Evolutionary conservation across 2,888 invertebrate genomes (phyloP).

Genomic region (Malthinus seriepunctatus): DNA sequence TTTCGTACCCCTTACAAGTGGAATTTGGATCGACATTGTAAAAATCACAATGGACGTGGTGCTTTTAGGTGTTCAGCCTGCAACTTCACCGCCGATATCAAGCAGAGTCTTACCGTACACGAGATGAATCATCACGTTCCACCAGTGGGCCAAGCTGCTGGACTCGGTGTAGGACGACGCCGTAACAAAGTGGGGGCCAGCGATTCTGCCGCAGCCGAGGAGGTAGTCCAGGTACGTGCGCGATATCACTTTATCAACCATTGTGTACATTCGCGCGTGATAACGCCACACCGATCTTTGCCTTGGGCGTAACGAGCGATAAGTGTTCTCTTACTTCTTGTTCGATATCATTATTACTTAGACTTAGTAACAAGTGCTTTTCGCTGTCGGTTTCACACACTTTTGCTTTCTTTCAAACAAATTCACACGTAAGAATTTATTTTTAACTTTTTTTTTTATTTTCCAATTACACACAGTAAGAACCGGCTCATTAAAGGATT

Average conservation of each 20-base stretch:
- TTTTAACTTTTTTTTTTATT: neutral
- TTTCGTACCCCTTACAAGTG: slow-evolving; percentile 91
- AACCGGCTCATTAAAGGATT: neutral
- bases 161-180: slow-evolving; percentile 60
- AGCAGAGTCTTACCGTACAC: slow-evolving; percentile 89
- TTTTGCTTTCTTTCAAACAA: slow-evolving; percentile 7
- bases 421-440: slow-evolving; percentile 15
- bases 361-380: slow-evolving; percentile 28
- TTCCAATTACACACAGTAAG: neutral
- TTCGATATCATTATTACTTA: slow-evolving; percentile 20
- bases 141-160: slow-evolving; percentile 70
- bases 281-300: slow-evolving; percentile 36
- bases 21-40: slow-evolving; percentile 92
- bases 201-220: slow-evolving; percentile 60
- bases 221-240: slow-evolving; percentile 42
- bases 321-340: slow-evolving; percentile 29
- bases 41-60: slow-evolving; percentile 85
- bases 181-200: slow-evolving; percentile 77
- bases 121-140: slow-evolving; percentile 90
- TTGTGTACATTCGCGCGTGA: slow-evolving; percentile 32
- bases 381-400: slow-evolving; percentile 7
- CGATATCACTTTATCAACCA: slow-evolving; percentile 31
- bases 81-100: slow-evolving; percentile 89
- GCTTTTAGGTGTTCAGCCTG: slow-evolving; percentile 84
- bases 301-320: slow-evolving; percentile 34